Conservation (phyloP, 1,140 invertebrate species). For the Anoplolepis gracilipes region DNA sequence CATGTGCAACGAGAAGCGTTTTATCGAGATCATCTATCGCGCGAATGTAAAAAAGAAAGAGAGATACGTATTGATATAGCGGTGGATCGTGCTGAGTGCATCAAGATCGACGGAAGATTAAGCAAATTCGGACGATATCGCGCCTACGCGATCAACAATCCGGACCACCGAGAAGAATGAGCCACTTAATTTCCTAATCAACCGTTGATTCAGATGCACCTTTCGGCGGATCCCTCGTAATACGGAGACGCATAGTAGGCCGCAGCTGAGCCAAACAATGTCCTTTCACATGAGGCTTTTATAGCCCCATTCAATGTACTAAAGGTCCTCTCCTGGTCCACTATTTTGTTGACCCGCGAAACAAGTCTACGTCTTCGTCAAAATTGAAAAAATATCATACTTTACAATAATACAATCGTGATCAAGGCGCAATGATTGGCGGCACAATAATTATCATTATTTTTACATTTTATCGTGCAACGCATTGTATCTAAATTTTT, state of each 20-base stretch:
- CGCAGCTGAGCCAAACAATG: slow-evolving; percentile 85
- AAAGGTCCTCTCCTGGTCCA: slow-evolving; percentile 65
- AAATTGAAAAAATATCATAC: neutral
- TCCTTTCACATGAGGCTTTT: slow-evolving; percentile 86
- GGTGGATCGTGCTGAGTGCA: neutral
- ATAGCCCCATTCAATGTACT: slow-evolving; percentile 79
- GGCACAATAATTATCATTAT: neutral
- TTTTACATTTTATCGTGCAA: neutral
- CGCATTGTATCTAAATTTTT: too few species aligned
- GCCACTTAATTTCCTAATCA: slow-evolving; percentile 85
- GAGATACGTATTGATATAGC: slow-evolving; percentile 16
- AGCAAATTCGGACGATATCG: slow-evolving; percentile 73
- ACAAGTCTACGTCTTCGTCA: slow-evolving; percentile 27
- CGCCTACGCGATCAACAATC: slow-evolving; percentile 68
- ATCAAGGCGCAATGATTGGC: neutral
- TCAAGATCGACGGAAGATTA: slow-evolving; percentile 73
- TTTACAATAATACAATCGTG: neutral
- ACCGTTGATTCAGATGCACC: slow-evolving; percentile 85
- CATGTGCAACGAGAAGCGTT: neutral
- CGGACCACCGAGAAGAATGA: slow-evolving; percentile 79
- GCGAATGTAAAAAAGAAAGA: slow-evolving; percentile 10
- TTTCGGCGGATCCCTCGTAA: slow-evolving; percentile 77
- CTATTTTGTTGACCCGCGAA: slow-evolving; percentile 69
- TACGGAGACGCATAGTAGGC: slow-evolving; percentile 69
- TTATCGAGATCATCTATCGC: slow-evolving; percentile 31